These are phyloP conservation scores for Bursaphelenchus okinawaensis DNA, from an alignment of 2,888 invertebrate species.

Conservation along the genomic window DNA sequence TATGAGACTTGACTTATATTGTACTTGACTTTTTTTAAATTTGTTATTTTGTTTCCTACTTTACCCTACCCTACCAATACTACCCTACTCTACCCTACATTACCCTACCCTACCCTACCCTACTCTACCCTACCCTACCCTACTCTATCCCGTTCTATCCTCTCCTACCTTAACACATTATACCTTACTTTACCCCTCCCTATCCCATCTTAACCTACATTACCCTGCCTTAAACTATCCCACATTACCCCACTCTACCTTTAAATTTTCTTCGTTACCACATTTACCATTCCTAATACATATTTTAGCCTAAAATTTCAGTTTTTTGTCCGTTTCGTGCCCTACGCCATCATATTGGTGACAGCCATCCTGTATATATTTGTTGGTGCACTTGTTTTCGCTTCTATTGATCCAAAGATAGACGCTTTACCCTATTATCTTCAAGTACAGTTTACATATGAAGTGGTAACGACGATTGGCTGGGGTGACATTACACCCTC, in stretches of 20 bases:
- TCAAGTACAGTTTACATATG: constrained; percentile 25
- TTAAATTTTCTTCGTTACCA: neutral
- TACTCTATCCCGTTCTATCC: no score
- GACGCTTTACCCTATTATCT: constrained; percentile 19
- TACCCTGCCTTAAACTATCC: no score
- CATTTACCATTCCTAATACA: neutral
- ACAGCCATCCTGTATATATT: constrained; percentile 19
- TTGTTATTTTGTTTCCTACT: no score
- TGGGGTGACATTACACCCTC: constrained; percentile 6
- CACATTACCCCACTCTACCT: no score
- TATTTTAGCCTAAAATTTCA: constrained; percentile 5
- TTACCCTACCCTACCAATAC: no score
- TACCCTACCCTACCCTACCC: no score
- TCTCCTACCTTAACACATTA: no score
- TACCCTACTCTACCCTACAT: no score
- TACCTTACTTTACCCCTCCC: no score
- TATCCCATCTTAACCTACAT: no score
- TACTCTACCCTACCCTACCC: no score
- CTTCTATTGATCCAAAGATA: constrained; percentile 18
- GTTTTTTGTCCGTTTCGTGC: constrained; percentile 20
- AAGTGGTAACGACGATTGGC: constrained; percentile 30
- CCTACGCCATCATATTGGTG: constrained; percentile 19
- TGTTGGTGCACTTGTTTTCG: constrained; percentile 21
- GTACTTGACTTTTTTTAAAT: no score
- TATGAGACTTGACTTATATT: neutral